phyloP scores from a whole-genome alignment of 1,140 invertebrate genomes.

The Reticulitermes speratus region DNA sequence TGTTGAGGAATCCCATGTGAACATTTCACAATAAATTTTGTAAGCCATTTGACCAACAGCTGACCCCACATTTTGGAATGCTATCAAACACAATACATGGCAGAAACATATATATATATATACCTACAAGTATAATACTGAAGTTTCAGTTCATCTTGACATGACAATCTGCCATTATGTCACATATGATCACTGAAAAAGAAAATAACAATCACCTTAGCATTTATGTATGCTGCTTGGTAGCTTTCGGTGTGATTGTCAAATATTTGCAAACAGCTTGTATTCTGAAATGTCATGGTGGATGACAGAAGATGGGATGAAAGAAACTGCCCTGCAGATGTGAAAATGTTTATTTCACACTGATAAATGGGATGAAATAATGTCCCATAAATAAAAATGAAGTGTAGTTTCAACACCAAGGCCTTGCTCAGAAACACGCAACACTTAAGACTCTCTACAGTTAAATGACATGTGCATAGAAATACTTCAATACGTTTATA shows the following conservation, averaged over 20 bases:
- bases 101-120: neutral
- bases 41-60: neutral
- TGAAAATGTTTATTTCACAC: neutral
- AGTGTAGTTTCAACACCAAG: neutral
- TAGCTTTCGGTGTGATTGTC: neutral
- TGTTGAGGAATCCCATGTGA: neutral
- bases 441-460: neutral
- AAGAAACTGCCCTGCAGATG: neutral
- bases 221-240: neutral
- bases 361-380: neutral
- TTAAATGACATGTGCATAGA: neutral
- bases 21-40: neutral
- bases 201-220: neutral
- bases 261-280: neutral
- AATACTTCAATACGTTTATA: neutral
- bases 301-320: neutral
- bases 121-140: neutral
- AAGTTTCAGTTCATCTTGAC: neutral
- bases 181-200: neutral
- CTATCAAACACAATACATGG: neutral
- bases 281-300: constrained; percentile 12
- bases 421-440: neutral
- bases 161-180: neutral
- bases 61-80: neutral
- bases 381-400: neutral